Evolutionary conservation across 2,888 invertebrate species (phyloP).

Genomic region (Catotricha subobsoleta): DNA sequence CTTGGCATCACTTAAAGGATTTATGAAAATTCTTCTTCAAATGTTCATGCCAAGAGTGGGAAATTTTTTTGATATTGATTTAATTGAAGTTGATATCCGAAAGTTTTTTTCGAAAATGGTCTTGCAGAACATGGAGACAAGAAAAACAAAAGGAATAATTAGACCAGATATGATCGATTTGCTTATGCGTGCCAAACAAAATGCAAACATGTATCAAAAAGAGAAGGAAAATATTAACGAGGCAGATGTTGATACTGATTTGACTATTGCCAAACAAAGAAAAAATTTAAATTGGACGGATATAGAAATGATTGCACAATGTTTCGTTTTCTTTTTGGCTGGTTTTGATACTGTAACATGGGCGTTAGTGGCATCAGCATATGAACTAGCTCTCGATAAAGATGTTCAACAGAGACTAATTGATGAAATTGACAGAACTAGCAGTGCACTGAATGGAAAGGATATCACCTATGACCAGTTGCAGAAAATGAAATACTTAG

Average conservation of each 20-base stretch:
- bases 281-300: background rate
- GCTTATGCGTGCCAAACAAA: background rate
- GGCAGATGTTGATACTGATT: too few relatives aligned
- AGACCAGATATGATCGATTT: slow-evolving; percentile 6
- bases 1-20: background rate
- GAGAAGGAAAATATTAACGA: too few relatives aligned
- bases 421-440: background rate
- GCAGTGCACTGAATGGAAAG: background rate
- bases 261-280: too few relatives aligned
- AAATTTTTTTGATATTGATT: slow-evolving; percentile 1
- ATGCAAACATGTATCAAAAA: too few relatives aligned
- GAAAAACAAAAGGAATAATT: background rate
- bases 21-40: background rate
- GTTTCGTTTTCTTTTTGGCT: slow-evolving; percentile 6
- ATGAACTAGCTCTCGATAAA: slow-evolving; percentile 6
- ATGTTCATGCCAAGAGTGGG: background rate
- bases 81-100: background rate
- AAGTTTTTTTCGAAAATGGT: slow-evolving; percentile 3
- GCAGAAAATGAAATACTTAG: background rate
- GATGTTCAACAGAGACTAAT: slow-evolving; percentile 1
- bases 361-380: background rate
- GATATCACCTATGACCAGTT: slow-evolving; percentile 1
- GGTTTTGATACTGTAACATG: slow-evolving; percentile 1
- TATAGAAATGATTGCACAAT: slow-evolving; percentile 1
- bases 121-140: background rate